Evolutionary conservation across 2,888 invertebrate genomes (phyloP).

Genomic region (Phania funesta): DNA sequence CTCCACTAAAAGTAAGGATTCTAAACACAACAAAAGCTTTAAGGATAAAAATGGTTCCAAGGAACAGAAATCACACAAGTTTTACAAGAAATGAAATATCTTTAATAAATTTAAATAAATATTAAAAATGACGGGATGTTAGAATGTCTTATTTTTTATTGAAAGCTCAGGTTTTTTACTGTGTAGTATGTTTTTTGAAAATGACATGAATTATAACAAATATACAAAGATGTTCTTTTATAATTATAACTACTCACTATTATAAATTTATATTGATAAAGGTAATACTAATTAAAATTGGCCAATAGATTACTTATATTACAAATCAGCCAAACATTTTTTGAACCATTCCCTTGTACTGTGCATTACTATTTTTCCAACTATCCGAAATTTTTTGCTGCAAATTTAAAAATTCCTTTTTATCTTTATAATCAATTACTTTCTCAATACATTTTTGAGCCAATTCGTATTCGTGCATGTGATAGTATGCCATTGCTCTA

Average conservation of each 20-base stretch:
- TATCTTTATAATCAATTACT: conserved; percentile 83
- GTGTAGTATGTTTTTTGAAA: no score
- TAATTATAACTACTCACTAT: conserved; percentile 52
- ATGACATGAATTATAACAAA: no score
- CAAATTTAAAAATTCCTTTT: conserved; percentile 84
- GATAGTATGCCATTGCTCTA: conserved; percentile 81
- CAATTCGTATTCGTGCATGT: conserved; percentile 84
- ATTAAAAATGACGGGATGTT: no score
- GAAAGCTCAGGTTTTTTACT: no score
- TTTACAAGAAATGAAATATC: conserved; percentile 60
- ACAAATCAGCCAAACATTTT: conserved; percentile 80
- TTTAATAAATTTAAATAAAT: no score
- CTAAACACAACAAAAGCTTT: conserved; percentile 14
- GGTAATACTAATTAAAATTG: no score
- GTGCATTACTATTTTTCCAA: conserved; percentile 83
- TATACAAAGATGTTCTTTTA: conserved; percentile 14
- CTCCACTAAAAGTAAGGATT: conserved; percentile 22
- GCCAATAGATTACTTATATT: conserved; percentile 24
- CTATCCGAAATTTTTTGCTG: conserved; percentile 83
- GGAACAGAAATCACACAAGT: conserved; percentile 49
- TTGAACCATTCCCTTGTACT: conserved; percentile 81
- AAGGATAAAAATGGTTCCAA: conserved; percentile 12
- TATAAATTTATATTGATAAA: no score
- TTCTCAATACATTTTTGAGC: conserved; percentile 83
- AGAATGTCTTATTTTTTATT: no score